Conservation (phyloP, 2,888 invertebrate species). For the Melipona bicolor region DNA sequence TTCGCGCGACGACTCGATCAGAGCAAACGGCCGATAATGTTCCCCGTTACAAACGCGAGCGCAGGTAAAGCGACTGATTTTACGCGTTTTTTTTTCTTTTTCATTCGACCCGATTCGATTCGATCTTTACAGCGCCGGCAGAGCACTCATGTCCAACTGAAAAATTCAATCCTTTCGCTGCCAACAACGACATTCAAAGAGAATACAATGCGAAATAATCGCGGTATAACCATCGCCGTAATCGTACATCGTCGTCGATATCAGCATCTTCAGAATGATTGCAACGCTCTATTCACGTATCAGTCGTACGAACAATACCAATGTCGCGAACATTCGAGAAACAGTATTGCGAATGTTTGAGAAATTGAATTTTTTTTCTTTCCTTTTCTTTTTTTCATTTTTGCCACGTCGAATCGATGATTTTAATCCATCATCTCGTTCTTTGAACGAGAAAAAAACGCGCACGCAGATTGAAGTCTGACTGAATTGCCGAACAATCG, state of each 20-base stretch:
- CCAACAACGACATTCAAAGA: background rate
- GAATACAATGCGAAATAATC: background rate
- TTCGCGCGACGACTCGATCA: background rate
- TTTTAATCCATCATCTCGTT: background rate
- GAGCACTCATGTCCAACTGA: background rate
- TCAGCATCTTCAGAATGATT: background rate
- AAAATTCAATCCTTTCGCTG: conserved; percentile 6
- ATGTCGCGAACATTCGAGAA: background rate
- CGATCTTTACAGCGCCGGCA: background rate
- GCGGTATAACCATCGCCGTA: background rate
- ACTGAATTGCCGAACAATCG: conserved; percentile 4
- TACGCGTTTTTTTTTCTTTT: background rate
- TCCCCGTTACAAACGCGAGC: background rate
- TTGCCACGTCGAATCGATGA: background rate
- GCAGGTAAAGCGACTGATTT: background rate
- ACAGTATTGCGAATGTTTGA: background rate
- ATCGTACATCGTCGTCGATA: background rate
- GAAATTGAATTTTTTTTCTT: background rate
- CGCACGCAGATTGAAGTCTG: background rate
- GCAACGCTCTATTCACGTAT: conserved; percentile 4
- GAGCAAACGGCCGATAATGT: background rate
- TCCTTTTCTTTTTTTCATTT: no score
- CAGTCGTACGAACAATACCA: conserved; percentile 2
- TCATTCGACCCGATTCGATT: background rate
- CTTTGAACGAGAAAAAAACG: background rate